Percentiles rank a stretch among this genome's conserved stretches.
Evolutionary conservation across 2,888 invertebrate species (phyloP).

Genomic region (Imbricaverruca yamaguchii): DNA sequence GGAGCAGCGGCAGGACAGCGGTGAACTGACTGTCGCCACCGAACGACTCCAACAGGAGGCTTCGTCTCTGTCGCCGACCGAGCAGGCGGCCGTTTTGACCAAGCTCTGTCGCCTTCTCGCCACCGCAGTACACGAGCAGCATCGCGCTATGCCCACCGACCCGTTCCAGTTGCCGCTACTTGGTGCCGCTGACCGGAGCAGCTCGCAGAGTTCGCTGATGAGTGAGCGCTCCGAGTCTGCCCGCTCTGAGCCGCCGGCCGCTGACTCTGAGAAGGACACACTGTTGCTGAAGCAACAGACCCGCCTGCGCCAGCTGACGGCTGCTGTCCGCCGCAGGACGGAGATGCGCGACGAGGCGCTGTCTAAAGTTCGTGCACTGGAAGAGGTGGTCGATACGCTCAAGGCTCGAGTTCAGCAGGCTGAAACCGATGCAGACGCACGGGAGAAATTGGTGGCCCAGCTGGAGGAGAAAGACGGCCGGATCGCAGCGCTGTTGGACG

Average conservation of each 20-base stretch:
- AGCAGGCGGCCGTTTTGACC: not conserved
- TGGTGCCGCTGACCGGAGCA: not conserved
- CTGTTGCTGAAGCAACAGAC: conserved; percentile 19
- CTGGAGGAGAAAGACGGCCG: not conserved
- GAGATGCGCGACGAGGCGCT: conserved; percentile 9
- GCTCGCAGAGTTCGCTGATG: conserved; percentile 11
- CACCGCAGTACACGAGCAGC: not conserved
- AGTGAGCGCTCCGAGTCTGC: conserved; percentile 16
- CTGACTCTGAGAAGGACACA: not conserved
- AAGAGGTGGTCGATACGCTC: not conserved
- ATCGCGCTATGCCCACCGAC: not conserved
- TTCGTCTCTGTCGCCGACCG: not conserved
- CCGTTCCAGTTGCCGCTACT: conserved; percentile 6
- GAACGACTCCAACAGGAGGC: not conserved
- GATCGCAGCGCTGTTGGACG: too few species aligned
- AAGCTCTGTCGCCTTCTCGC: not conserved
- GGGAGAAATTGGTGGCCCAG: not conserved
- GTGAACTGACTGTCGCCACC: not conserved
- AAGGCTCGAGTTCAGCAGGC: not conserved
- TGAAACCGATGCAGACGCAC: not conserved
- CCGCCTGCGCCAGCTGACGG: not conserved
- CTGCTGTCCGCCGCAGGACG: not conserved
- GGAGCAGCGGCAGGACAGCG: not conserved
- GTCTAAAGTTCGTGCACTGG: not conserved
- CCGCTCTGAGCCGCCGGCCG: conserved; percentile 9